Evolutionary conservation across 2,888 invertebrate species (phyloP), one percentile per base, ranked within the genome.

Genomic region (Antheraea assamensis): DNA sequence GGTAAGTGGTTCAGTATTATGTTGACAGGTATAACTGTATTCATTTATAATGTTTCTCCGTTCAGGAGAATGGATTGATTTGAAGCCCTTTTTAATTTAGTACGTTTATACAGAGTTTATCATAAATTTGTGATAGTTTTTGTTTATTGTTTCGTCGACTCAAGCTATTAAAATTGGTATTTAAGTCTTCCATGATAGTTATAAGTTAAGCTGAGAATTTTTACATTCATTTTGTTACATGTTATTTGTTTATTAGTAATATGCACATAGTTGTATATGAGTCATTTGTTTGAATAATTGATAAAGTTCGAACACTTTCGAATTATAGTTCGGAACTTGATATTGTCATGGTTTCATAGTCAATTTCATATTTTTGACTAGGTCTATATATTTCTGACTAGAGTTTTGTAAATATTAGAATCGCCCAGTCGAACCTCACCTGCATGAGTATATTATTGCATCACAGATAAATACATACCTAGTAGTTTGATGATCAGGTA

Each of bases 21-120:
- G 70, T 74, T 74, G 55, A 75, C 72, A 71, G 76, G 27, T 30
- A 77, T 71, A 72, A 73, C 71, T 64, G 61, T 61, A 30, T 52
- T 35, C 19, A 68, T 35, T 30, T 35, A n/a, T 21, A n/a, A 27
- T n/a, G 35, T 68, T 68, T 7, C 31, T 66, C 17, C 21, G 21
- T 68, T 35, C n/a, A n/a, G 21, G 35, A 35, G 21, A 35, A 68
- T n/a, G 35, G 17, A 30, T 35, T 8, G 35, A 66, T 35, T 66
- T 13, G 21, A 68, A n/a, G 35, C 10, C 1, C 19, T 31, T 68
- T 35, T 68, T 68, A 24, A 68, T 68, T 68, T 68, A 68, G 68
- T 35, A 7, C 3, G n/a, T 3, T 35, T 35, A 68, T 35, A 68
- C 13, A 68, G 13, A 68, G 3, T 19, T 35, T 68, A 21, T 68